Evolutionary conservation across 2,888 invertebrate genomes (phyloP).

Genomic region (Tortrix viridana): DNA sequence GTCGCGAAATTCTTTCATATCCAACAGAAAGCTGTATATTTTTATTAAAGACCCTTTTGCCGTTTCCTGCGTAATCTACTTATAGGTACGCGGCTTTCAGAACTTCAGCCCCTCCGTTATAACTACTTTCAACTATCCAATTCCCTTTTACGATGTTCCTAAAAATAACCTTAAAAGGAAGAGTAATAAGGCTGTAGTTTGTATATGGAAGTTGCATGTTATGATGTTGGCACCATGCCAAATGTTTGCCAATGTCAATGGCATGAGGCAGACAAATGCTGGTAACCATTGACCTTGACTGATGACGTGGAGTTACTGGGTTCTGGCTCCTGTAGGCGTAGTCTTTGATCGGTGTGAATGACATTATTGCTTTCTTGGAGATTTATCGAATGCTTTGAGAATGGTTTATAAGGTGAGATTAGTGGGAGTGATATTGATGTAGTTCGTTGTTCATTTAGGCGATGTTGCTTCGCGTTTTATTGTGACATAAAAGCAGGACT

Average conservation of each 20-base stretch:
- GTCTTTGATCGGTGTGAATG: constrained; percentile 34
- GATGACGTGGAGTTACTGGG: constrained; percentile 11
- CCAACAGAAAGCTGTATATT: constrained; percentile 24
- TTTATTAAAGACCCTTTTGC: constrained; percentile 25
- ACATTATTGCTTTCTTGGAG: constrained; percentile 23
- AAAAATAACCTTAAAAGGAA: constrained; percentile 14
- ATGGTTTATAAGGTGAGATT: constrained; percentile 10
- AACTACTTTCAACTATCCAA: not conserved
- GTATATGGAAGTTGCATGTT: constrained; percentile 54
- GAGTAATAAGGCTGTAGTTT: constrained; percentile 23
- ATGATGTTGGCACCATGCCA: constrained; percentile 52
- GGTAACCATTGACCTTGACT: constrained; percentile 23
- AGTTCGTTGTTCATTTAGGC: not conserved
- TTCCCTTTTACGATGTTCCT: constrained; percentile 9
- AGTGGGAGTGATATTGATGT: constrained; percentile 4
- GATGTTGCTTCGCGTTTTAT: too few species aligned
- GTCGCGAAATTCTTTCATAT: constrained; percentile 6
- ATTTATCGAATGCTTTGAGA: constrained; percentile 26
- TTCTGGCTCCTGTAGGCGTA: constrained; percentile 16
- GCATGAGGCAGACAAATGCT: constrained; percentile 59
- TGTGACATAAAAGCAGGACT: too few species aligned
- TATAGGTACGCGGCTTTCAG: constrained; percentile 5
- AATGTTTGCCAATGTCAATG: constrained; percentile 71
- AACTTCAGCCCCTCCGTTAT: constrained; percentile 25
- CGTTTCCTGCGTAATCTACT: constrained; percentile 15